Evolutionary conservation across 2,797 vertebrate species (phyloP), one percentile per base, ranked within the genome.

Genomic region (Macroramphosus scolopax): DNA sequence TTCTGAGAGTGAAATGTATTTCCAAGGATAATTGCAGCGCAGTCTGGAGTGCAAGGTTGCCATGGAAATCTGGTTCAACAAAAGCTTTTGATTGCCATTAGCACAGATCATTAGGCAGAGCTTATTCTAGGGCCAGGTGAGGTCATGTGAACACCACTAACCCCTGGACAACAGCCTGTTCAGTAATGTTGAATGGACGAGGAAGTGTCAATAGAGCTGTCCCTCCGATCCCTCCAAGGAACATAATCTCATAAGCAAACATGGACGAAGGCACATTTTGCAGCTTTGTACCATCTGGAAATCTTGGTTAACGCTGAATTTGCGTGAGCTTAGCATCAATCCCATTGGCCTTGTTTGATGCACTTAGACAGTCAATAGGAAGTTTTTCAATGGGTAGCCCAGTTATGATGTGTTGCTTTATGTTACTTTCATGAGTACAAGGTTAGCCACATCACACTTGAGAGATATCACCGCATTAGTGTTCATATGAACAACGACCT

Each of bases 81-180:
- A 77, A 68, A 80, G 69, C 81, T 86, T 81, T 68, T 70, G 70
- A 76, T 36, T 68, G 71, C 70, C 72, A 86, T 89, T 89, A 88
- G 60, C 80, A 87, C 81, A 83, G 76, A 65, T 66, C 88, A 90
- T 90, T 89, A 89, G 81, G 80, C 86, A 88, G 77, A 51, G 67
- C 49, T 74, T 75, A 60, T 68, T 74, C 47, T 48, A 66, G 62
- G 83, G 77, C 78, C 77, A 86, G 84, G 84, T 86, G 79, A 87
- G 87, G 83, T 91, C 87, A 89, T 80, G 81, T 87, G 83, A 91
- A 90, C 72, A 77, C 66, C 64, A 69, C 54, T 62, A 69, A 75
- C 68, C 67, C 63, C 68, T 45, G 72, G 83, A 84, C 77, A 83
- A 68, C 81, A 58, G 72, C 63, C 67, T 75, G 77, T 61, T 87